Base-by-base conservation (phyloP, 2,797 vertebrate species). In the Cottoperca gobio region DNA sequence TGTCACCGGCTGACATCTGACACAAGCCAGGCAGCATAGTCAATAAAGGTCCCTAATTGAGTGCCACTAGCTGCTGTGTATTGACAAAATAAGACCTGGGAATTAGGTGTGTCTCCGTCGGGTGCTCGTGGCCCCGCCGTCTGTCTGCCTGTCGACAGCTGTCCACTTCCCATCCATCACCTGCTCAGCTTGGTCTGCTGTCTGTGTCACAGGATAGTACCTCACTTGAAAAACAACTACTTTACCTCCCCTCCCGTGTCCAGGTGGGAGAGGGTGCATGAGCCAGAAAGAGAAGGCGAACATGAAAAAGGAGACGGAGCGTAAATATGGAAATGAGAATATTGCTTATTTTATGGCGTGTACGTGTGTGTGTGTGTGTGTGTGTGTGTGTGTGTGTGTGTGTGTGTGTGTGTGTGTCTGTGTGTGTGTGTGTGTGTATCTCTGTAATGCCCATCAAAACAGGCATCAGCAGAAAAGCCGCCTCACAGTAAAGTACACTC, bases 41-140 rank as follows among this genome's bases (percentile, higher is more conserved):
- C 93, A 93, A 95, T 94, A 94, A 93, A 92, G 86, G 67, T 58
- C 74, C 91, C 91, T 94, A 93, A 94, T 92, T 93, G 91, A 94
- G 93, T 92, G 91, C 90, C 89, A 85, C 87, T 91, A 91, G 92
- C 89, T 87, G 91, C 88, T 91, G 92, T 92, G 93, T 94, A 94
- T 94, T 91, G 94, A 94, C 93, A 91, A 93, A 93, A 92, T 92
- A 93, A 94, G 92, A 92, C 89, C 86, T 61, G 91, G 89, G 92
- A 95, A 93, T 94, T 93, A 93, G 90, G 90, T 83, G 83, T 74
- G 85, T 87, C 89, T 88, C 83, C 17, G 40, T 17, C 43, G 60
- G 71, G 69, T 4, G 76, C 81, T 61, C 13, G 26, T 8, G 55
- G 78, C 73, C 67, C 64, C 10, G 35, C 31, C 63, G 66, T 71